phyloP scores from a whole-genome alignment of 1,140 invertebrate species.

The Hyphantria cunea region DNA sequence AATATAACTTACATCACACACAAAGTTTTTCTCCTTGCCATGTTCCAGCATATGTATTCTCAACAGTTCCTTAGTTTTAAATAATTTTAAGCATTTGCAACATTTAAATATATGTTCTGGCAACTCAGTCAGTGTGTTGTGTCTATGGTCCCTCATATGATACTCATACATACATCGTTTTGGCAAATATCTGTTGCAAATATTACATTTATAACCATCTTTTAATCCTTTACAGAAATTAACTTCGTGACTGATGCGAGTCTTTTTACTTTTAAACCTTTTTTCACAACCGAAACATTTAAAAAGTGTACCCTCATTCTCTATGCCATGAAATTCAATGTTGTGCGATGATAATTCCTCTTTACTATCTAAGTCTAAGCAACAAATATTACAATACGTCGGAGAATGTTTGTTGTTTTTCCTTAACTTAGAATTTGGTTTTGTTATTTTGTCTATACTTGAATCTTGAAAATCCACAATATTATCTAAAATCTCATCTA shows the following conservation, averaged over 20 bases:
- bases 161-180: constrained; percentile 55
- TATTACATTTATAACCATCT: constrained; percentile 62
- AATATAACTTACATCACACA: constrained; percentile 63
- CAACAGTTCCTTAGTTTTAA: constrained; percentile 52
- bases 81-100: constrained; percentile 50
- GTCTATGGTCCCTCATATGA: constrained; percentile 59
- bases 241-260: constrained; percentile 55
- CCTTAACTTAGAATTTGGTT: constrained; percentile 34
- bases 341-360: constrained; percentile 54
- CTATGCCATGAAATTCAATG: constrained; percentile 54
- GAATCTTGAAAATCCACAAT: constrained; percentile 9
- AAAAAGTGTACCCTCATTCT: constrained; percentile 45
- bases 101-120: constrained; percentile 65
- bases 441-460: constrained; percentile 16
- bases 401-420: constrained; percentile 48
- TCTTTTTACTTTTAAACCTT: constrained; percentile 53
- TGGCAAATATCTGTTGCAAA: constrained; percentile 55
- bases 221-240: constrained; percentile 66
- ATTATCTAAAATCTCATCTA: constrained; percentile 27
- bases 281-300: constrained; percentile 73
- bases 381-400: constrained; percentile 63
- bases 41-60: constrained; percentile 51
- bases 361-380: constrained; percentile 44
- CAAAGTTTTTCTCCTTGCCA: constrained; percentile 54
- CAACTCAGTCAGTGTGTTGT: constrained; percentile 44